A percentile compares a stretch with the other conserved stretches of the same genome.
These are phyloP conservation scores for Agrypnia vestita DNA, from an alignment of 1,140 invertebrate genomes.

Conservation along the genomic window DNA sequence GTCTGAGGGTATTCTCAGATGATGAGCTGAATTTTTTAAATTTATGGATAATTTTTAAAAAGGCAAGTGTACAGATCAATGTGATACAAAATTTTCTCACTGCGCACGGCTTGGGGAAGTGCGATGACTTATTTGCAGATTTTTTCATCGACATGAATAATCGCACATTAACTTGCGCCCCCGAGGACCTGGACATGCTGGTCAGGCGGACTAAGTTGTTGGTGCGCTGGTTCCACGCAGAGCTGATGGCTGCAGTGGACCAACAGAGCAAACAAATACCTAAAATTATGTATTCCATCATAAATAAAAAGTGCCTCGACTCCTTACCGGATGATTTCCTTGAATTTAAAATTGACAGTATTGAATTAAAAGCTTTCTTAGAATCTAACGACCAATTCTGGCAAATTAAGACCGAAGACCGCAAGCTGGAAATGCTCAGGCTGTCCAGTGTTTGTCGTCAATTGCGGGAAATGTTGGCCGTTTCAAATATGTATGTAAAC, in stretches of 20 bases:
- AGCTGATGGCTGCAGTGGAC: neutral
- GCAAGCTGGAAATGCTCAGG: neutral
- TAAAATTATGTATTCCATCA: neutral
- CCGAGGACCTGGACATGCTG: neutral
- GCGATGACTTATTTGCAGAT: neutral
- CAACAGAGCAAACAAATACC: no score
- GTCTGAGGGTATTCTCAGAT: no score
- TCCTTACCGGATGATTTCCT: neutral
- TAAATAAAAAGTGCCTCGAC: neutral
- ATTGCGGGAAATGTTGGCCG: neutral
- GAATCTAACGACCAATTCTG: neutral
- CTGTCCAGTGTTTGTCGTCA: neutral
- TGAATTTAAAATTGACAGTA: neutral
- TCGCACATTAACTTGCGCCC: neutral
- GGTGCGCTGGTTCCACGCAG: neutral
- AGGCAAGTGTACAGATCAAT: no score
- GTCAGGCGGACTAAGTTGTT: neutral
- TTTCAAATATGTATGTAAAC: no score
- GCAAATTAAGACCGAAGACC: neutral
- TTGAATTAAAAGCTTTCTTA: neutral
- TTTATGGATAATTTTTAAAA: no score
- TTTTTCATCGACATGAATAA: neutral
- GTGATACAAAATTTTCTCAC: no score
- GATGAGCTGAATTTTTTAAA: no score
- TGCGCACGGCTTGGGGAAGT: no score